These are phyloP conservation scores for Antheraea assamensis DNA, from an alignment of 2,888 invertebrate species.

Conservation along the genomic window DNA sequence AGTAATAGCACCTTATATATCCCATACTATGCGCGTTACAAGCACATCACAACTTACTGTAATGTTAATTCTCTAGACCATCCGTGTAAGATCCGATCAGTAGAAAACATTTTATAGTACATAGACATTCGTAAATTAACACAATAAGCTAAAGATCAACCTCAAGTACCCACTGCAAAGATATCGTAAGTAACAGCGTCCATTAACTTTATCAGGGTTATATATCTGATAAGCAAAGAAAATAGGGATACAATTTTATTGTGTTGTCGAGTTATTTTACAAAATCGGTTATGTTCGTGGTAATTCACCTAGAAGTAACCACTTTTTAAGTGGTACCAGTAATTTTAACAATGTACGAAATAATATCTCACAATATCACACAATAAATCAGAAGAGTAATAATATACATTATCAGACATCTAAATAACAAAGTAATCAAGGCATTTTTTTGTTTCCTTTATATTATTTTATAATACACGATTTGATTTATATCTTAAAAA, in stretches of 20 bases:
- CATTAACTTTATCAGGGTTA: conserved; percentile 7
- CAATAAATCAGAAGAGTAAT: not conserved
- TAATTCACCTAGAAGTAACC: not conserved
- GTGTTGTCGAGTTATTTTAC: not conserved
- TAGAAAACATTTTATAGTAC: not conserved
- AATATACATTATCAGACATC: not conserved
- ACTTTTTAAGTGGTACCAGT: not conserved
- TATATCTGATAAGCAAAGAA: conserved; percentile 18
- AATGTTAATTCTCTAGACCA: too few relatives aligned
- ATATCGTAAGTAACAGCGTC: not conserved
- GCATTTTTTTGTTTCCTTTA: not conserved
- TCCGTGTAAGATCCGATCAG: too few relatives aligned
- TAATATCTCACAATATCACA: not conserved
- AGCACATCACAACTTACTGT: too few relatives aligned
- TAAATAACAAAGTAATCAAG: not conserved
- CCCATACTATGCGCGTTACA: too few relatives aligned
- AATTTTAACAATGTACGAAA: not conserved
- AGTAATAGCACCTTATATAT: too few relatives aligned
- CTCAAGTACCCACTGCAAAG: not conserved
- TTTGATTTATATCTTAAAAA: not conserved
- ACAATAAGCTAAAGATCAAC: conserved; percentile 2
- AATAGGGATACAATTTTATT: conserved; percentile 19
- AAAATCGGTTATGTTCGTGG: not conserved
- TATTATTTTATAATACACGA: not conserved
- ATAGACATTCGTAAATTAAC: not conserved